A percentile compares a stretch with the other conserved stretches of the same genome.
These are phyloP conservation scores for Eristalis intricaria DNA, from an alignment of 2,888 invertebrate species.

Conservation along the genomic window DNA sequence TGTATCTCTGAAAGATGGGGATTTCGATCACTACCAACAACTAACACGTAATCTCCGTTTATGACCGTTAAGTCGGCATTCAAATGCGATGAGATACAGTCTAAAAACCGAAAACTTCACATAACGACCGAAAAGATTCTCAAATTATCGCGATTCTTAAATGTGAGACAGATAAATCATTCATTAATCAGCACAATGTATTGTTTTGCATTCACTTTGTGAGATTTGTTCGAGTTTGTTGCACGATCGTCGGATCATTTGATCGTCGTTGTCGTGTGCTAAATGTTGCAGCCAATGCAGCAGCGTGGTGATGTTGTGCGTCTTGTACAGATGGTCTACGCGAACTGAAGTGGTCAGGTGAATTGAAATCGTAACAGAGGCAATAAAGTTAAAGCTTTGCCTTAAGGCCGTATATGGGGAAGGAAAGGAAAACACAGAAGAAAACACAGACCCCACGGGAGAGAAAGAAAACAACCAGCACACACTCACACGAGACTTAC, in stretches of 20 bases:
- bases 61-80: not conserved
- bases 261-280: constrained; percentile 10
- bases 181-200: not conserved
- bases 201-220: constrained; percentile 28
- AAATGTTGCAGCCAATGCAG: constrained; percentile 40
- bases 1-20: not conserved
- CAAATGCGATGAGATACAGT: not conserved
- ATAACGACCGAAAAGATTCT: not conserved
- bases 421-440: constrained; percentile 9
- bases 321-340: constrained; percentile 62
- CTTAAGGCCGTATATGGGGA: constrained; percentile 8
- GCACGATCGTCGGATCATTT: constrained; percentile 14
- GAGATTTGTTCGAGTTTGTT: not conserved
- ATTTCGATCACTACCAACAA: not conserved
- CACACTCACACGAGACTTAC: not conserved
- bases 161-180: constrained; percentile 27
- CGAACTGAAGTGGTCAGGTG: constrained; percentile 66
- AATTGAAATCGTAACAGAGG: constrained; percentile 70
- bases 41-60: not conserved
- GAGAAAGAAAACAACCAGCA: not conserved
- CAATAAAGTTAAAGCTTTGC: constrained; percentile 60
- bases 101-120: not conserved
- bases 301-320: constrained; percentile 49
- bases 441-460: not conserved
- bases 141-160: not conserved